A percentile compares a stretch with the other conserved stretches of the same genome.
phyloP scores from a whole-genome alignment of 2,113 vertebrate species.

The Promerops cafer region DNA sequence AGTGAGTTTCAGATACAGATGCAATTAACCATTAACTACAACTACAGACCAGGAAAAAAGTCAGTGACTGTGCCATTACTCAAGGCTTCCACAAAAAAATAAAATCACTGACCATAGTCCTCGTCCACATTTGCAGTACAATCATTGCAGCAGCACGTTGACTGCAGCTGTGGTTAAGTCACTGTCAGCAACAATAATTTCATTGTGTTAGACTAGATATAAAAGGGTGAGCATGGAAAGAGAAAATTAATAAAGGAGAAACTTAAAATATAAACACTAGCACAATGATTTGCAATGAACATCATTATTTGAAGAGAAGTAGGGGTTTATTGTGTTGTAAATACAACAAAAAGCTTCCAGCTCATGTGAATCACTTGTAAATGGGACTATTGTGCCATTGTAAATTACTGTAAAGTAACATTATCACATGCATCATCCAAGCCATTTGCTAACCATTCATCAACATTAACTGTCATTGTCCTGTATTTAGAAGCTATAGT shows the following conservation, averaged over 20 bases:
- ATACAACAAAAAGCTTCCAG: constrained; percentile 36
- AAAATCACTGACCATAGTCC: neutral
- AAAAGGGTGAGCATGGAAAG: neutral
- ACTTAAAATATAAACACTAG: neutral
- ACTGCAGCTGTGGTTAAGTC: neutral
- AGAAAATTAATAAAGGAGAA: constrained; percentile 2
- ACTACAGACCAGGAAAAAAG: neutral
- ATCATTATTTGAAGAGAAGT: constrained; percentile 7
- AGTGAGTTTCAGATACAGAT: neutral
- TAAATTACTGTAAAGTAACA: constrained; percentile 14
- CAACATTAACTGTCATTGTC: constrained; percentile 39
- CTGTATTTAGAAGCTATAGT: neutral
- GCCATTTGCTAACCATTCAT: constrained; percentile 39
- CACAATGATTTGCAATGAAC: neutral
- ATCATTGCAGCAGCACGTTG: neutral
- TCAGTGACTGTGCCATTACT: neutral
- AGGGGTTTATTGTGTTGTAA: constrained; percentile 16
- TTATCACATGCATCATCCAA: constrained; percentile 30
- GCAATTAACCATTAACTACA: neutral
- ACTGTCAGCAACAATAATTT: neutral
- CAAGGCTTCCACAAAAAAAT: neutral
- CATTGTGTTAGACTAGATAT: neutral
- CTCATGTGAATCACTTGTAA: constrained; percentile 38
- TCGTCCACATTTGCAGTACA: neutral
- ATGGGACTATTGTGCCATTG: constrained; percentile 23